A percentile compares a stretch with the other conserved stretches of the same genome.
phyloP scores from a whole-genome alignment of 35 echinoderm and acorn worm genomes.

The Patiria miniata region DNA sequence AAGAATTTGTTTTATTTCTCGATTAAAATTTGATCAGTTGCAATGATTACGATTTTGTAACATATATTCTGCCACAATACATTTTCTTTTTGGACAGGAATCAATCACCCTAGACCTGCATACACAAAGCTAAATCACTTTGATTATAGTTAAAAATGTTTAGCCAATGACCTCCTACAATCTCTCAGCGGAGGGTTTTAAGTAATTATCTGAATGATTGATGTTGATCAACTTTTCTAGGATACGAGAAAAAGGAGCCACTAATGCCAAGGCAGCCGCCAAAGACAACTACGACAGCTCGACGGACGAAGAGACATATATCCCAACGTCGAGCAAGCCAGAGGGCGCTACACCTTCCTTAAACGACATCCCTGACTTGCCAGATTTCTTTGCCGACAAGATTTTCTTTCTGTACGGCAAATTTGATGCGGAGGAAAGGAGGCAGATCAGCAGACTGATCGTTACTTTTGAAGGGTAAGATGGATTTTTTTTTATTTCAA shows the following conservation, averaged over 20 bases:
- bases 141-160: too few relatives aligned
- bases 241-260: background rate
- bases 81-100: too few relatives aligned
- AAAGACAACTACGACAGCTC: slow-evolving; percentile 65
- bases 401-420: slow-evolving; percentile 85
- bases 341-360: background rate
- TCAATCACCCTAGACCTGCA: too few relatives aligned
- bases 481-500: background rate
- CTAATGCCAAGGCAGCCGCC: slow-evolving; percentile 25
- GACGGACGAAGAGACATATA: slow-evolving; percentile 56
- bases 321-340: background rate
- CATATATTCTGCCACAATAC: too few relatives aligned
- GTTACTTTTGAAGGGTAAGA: slow-evolving; percentile 89
- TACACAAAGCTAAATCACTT: too few relatives aligned
- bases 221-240: background rate
- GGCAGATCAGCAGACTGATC: slow-evolving; percentile 76
- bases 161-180: too few relatives aligned
- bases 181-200: too few relatives aligned
- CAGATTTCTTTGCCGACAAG: slow-evolving; percentile 77
- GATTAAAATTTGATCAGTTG: too few relatives aligned
- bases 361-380: slow-evolving; percentile 69
- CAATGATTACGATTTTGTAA: too few relatives aligned
- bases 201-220: too few relatives aligned
- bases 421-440: slow-evolving; percentile 69
- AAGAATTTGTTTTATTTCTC: too few relatives aligned